Base-by-base conservation (phyloP, 35 echinoderm and acorn worm species). In the Ophioderma brevispina region DNA sequence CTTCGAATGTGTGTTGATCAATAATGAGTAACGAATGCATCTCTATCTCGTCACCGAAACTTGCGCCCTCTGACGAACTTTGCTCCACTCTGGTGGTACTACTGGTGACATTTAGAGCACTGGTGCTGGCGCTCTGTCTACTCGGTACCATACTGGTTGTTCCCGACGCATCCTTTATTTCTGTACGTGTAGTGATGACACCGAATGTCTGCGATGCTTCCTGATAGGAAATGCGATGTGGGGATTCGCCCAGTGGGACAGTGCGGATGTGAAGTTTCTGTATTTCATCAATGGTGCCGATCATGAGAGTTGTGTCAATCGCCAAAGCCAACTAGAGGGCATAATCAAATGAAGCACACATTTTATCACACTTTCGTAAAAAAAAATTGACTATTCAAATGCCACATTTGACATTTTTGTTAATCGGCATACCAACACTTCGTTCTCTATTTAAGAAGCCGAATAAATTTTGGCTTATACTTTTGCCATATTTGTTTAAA, bases 1-100 rank as follows among this genome's bases (percentile, higher is more conserved):
- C 96, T 98, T 98, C 96, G 93, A 98, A 98, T 76, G 96, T 98
- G 76, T 98, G 96, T 64, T 98, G 96, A 81, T 98, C 96, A 38
- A 98, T 91, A 38, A 98, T 76, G 3, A 98, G 86, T 81, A 98
- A 77, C 38, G 93, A 95, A 78, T 98, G 93, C 13, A 98, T 52
- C 25, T 98, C 93, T 4, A 90, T 75, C 55, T 98, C 96, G 46
- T 98, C 96, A 0, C 94, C 96, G 40, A 93, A 87, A 33, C 75
- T 75, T 15, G 81, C 85, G 3, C 82, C 79, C 39, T 98, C 96
- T 19, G 75, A 52, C 18, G 86, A 78, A 14, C 76, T 31, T 21
- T 76, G 43, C 76, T 89, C 77, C 2, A 88, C 92, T 23, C 81
- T 64, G 28, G 86, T 56, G 14, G 81, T 89, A 31, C 86, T 59